Percentiles rank a stretch among this genome's conserved stretches.
Conservation (phyloP, 2,113 vertebrate species). For the Cathartes aura region DNA sequence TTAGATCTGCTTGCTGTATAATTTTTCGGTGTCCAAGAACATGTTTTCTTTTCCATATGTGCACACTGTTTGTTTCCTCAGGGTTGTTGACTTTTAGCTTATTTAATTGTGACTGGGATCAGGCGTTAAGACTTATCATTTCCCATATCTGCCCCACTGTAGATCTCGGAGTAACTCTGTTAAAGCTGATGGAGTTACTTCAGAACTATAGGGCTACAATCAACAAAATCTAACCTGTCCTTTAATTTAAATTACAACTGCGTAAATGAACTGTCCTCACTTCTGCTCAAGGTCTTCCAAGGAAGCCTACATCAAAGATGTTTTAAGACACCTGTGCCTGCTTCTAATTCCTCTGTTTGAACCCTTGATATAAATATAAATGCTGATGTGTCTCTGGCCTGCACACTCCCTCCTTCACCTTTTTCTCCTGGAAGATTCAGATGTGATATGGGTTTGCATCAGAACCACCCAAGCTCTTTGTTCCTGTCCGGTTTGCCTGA, state of each 20-base stretch:
- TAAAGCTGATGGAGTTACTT: neutral
- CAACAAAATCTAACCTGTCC: neutral
- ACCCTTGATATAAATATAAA: neutral
- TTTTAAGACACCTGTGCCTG: neutral
- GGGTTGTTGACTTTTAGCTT: neutral
- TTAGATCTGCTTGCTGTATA: neutral
- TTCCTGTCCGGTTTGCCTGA: neutral
- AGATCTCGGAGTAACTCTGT: neutral
- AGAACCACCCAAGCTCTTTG: neutral
- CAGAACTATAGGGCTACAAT: neutral
- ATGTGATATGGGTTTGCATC: neutral
- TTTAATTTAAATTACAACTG: neutral
- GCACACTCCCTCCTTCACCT: neutral
- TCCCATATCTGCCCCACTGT: neutral
- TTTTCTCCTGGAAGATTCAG: neutral
- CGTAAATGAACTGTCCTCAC: neutral
- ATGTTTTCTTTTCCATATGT: neutral
- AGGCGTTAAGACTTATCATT: neutral
- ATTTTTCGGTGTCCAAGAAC: neutral
- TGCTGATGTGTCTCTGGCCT: neutral
- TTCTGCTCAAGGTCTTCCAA: neutral
- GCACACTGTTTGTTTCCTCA: neutral
- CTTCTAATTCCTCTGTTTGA: neutral
- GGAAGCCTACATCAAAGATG: neutral
- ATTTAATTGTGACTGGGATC: neutral